phyloP scores from a whole-genome alignment of 2,113 vertebrate species.

The Nibea coibor region DNA sequence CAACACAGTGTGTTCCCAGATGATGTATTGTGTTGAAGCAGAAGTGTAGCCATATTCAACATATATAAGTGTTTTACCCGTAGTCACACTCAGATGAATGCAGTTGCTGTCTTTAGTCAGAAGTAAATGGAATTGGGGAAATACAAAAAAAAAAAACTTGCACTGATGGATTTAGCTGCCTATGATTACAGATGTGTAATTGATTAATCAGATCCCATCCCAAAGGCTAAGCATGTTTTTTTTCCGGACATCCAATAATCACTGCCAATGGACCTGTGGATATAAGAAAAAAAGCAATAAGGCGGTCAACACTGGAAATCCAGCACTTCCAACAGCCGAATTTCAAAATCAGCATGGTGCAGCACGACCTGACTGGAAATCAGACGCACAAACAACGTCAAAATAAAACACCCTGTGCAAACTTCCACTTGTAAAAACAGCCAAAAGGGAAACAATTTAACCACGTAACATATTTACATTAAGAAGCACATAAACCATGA shows the following conservation, averaged over 20 bases:
- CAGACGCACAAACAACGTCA: too few relatives aligned
- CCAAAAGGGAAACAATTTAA: too few relatives aligned
- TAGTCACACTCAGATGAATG: not conserved
- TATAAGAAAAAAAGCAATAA: not conserved
- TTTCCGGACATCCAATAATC: not conserved
- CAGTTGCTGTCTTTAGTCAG: not conserved
- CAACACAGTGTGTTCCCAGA: not conserved
- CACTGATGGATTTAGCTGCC: too few relatives aligned
- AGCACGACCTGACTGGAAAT: too few relatives aligned
- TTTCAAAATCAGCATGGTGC: too few relatives aligned
- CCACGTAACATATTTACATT: too few relatives aligned
- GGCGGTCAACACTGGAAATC: not conserved
- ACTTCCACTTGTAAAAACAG: too few relatives aligned
- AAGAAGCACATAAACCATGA: too few relatives aligned
- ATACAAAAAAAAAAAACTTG: not conserved
- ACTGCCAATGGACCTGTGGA: not conserved
- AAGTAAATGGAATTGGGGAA: too few relatives aligned
- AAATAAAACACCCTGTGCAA: too few relatives aligned
- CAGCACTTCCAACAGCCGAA: not conserved
- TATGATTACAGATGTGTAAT: not conserved
- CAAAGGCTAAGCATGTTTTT: not conserved
- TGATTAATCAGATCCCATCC: not conserved
- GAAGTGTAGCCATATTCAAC: not conserved
- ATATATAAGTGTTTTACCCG: not conserved
- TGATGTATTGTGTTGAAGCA: not conserved